Percentiles rank a stretch among this genome's conserved stretches.
phyloP scores from a whole-genome alignment of 2,888 invertebrate species.

The Callosobruchus maculatus region DNA sequence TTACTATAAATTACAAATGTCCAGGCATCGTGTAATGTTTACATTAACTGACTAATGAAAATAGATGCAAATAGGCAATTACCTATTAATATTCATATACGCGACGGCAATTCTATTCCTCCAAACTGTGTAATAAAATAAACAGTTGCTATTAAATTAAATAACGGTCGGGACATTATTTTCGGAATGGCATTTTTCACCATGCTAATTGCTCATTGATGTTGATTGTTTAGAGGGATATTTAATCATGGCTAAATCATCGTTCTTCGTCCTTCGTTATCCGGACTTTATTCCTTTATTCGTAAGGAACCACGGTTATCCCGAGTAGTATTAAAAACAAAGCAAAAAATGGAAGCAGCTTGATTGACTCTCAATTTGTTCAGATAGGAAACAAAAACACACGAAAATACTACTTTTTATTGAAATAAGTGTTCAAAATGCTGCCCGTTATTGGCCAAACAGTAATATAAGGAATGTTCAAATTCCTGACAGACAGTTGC shows the following conservation, averaged over 20 bases:
- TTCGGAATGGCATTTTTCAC: neutral
- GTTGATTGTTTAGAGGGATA: neutral
- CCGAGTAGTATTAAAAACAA: no score
- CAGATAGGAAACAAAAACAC: no score
- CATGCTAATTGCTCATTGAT: neutral
- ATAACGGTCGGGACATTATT: neutral
- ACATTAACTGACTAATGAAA: neutral
- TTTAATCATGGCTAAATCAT: neutral
- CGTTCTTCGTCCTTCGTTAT: no score
- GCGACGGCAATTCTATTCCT: neutral
- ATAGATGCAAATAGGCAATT: neutral
- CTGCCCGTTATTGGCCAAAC: no score
- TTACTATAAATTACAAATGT: neutral
- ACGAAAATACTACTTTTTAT: no score
- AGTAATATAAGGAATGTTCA: no score
- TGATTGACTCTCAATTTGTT: no score
- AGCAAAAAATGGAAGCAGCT: no score
- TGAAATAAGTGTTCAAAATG: no score
- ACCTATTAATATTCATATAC: neutral
- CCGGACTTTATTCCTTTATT: no score
- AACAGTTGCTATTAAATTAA: neutral
- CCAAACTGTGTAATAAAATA: neutral
- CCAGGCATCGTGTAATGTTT: neutral
- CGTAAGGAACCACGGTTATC: no score
- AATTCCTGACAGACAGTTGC: no score